Base-by-base conservation (phyloP, 2,113 vertebrate genomes). In the Chrysemys picta region DNA sequence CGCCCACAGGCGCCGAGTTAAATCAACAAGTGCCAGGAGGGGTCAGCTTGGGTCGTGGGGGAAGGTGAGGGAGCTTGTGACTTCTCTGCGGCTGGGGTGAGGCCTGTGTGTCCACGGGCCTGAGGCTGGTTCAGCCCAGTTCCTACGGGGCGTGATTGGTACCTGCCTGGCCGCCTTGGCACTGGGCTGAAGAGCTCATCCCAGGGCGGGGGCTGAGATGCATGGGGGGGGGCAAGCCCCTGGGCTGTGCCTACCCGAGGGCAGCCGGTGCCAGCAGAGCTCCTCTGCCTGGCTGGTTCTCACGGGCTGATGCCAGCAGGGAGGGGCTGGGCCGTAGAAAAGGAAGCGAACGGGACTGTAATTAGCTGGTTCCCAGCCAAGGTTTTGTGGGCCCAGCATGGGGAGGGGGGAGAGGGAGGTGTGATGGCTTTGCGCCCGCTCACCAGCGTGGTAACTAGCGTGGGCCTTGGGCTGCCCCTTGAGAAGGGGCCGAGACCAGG, bases 381-480 rank as follows among this genome's bases (percentile, higher is more conserved):
- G 31, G 6, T 35, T 35, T 65, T 35, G 62, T 1, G 2, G 62
- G 6, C 62, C 62, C 31, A 9, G 62, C 6, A 4, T 22, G 53
- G 29, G 59, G 27, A 2, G 3, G 25, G 25, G 59, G 57, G 8
- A 62, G 57, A 6, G 62, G 31, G 56, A 27, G 10, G 14, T 13
- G 29, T 35, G 35, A 65, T 35, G 14, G 62, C 16, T 35, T 16
- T 27, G 6, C 6, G 12, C 7, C 8, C 4, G 2, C 16, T 69
- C 35, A 9, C 35, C 2, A 17, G 17, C 4, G 7, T 16, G 31
- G 35, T n/a, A 19, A n/a, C 16, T 1, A n/a, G 62, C 14, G 6
- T 8, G 19, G 62, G 62, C 14, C 31, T 7, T n/a, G 16, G 5
- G 35, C 13, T 65, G 59, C 31, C 59, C 59, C 59, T 14, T 31